Base-by-base conservation (phyloP, 2,113 vertebrate genomes). In the Apeltes quadracus region DNA sequence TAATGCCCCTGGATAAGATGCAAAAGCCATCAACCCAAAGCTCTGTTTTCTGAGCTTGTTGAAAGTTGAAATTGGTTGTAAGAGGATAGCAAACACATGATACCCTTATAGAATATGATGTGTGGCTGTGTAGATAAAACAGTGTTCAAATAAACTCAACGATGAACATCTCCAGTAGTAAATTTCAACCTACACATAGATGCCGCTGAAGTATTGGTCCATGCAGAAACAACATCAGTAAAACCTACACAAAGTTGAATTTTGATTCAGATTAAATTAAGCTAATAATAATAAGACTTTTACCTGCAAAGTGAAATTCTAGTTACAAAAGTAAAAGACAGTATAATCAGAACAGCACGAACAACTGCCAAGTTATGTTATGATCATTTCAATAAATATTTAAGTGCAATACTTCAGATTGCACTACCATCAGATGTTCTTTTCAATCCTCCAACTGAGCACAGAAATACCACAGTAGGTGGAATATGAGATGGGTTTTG, bases 381-480 rank as follows among this genome's bases (percentile, higher is more conserved):
- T 29, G 46, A 48, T 34, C 32, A 6, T 34, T 34, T 34, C 32
- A 34, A 34, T 34, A 34, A 3, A 34, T 7, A 1, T 34, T 41
- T 68, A 3, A 6, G 13, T 66, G n/a, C n/a, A n/a, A n/a, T n/a
- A n/a, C n/a, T n/a, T n/a, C n/a, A n/a, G n/a, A n/a, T n/a, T n/a
- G n/a, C n/a, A n/a, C n/a, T n/a, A 15, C 59, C 44, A 57, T 74
- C 54, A 72, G 64, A 67, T 51, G 54, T 44, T 23, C 25, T 23
- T 10, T 32, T 18, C 69, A 75, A 79, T 23, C 11, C 61, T 22
- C 75, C 18, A 4, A 76, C 38, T 67, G 27, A 58, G 38, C 27
- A 23, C 29, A 32, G 29, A 62, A 70, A 78, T 46, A 53, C 68
- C 64, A 57, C 14, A 23, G 12, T 4, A 0, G 43, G 27, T 41